Base-by-base conservation (phyloP, 2,113 vertebrate genomes). In the Pavo muticus region DNA sequence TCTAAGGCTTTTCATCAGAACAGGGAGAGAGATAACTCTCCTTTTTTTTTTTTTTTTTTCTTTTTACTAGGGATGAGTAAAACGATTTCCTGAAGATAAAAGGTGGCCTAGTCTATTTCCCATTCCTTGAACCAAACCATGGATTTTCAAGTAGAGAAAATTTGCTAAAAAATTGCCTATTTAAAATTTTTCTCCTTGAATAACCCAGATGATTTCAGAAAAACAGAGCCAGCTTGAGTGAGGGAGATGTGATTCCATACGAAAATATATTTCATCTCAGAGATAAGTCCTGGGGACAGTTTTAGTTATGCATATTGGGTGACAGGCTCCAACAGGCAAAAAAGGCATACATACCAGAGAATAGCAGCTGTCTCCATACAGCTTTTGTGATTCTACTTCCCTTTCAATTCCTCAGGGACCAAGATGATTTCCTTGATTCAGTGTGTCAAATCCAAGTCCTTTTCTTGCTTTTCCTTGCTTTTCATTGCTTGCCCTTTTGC, bases 71-170 rank as follows among this genome's bases (percentile, higher is more conserved):
- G 12, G n/a, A 69, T 92, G 67, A 81, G 50, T 72, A 84, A 91
- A 85, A 30, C 70, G 40, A 74, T 92, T 40, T 86, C 24, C 50
- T 74, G 83, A 93, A 88, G 42, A 81, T 18, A 64, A 84, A 91
- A 78, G 35, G 39, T 81, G 21, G 32, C 23, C 65, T 17, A 47
- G 70, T 47, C 57, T 71, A 52, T 63, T 91, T 87, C 14, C 6
- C 16, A 75, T 69, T 17, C 30, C 67, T 92, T 84, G 67, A 94
- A 78, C 6, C 6, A 68, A 89, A 87, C 65, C 86, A 91, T 75
- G 57, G 35, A 69, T 95, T 95, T 92, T 89, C 65, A 87, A 75
- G 29, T 23, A 87, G 39, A 87, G 44, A 89, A 91, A 87, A 84
- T 20, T 52, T 75, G 29, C 57, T 84, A 87, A 91, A 81, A 84